These are phyloP conservation scores for Galbula dea DNA, from an alignment of 2,113 vertebrate species.

Conservation along the genomic window DNA sequence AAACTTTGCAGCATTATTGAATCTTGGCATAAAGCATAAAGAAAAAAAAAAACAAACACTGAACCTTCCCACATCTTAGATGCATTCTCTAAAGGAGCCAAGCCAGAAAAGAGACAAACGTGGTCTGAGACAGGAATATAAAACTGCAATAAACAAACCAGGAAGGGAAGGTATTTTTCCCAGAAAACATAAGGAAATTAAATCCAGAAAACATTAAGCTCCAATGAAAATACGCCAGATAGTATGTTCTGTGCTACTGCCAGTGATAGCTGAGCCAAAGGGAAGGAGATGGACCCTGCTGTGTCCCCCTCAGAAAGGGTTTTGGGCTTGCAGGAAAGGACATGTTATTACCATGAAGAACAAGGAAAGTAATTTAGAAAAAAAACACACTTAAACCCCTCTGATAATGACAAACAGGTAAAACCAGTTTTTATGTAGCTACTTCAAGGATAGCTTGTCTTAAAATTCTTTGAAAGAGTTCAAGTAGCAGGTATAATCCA, in stretches of 20 bases:
- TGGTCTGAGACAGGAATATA: background rate
- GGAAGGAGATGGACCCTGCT: background rate
- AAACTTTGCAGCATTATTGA: background rate
- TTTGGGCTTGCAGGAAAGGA: background rate
- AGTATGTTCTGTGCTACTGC: background rate
- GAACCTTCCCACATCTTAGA: background rate
- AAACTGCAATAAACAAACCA: background rate
- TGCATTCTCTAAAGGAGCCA: background rate
- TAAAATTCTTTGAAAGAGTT: slow-evolving; percentile 37
- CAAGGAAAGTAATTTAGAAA: background rate
- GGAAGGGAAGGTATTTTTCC: slow-evolving; percentile 19
- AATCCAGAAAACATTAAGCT: background rate
- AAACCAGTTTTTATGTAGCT: slow-evolving; percentile 9
- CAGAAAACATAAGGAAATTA: background rate
- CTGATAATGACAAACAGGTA: background rate
- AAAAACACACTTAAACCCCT: slow-evolving; percentile 5
- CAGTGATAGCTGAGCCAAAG: background rate
- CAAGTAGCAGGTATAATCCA: slow-evolving; percentile 9
- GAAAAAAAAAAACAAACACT: background rate
- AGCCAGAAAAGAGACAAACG: background rate
- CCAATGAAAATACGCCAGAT: background rate
- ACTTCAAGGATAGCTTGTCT: background rate
- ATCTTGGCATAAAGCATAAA: background rate
- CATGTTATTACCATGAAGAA: background rate
- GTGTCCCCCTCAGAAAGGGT: background rate